These are phyloP conservation scores for Otocyon megalotis DNA, from an alignment of 2,113 vertebrate species.

Conservation along the genomic window DNA sequence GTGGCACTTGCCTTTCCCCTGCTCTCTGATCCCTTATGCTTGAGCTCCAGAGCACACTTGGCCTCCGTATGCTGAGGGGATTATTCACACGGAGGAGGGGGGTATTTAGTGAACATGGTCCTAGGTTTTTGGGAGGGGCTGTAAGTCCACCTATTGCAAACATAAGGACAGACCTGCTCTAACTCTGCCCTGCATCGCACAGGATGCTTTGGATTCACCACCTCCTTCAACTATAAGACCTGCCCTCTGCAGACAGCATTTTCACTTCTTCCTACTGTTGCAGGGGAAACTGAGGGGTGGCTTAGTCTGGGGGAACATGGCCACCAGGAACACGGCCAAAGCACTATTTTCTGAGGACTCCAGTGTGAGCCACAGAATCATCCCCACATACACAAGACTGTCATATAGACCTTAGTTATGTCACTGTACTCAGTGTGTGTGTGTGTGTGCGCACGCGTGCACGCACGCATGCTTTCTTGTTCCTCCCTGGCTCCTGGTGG, in stretches of 20 bases:
- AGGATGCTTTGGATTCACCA: accelerated
- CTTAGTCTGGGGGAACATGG: background rate
- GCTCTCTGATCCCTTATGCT: accelerated
- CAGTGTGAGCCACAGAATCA: accelerated
- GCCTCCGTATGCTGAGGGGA: accelerated
- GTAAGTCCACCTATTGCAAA: accelerated
- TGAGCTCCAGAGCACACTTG: background rate
- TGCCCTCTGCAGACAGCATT: accelerated
- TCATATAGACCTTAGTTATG: accelerated
- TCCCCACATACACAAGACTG: accelerated
- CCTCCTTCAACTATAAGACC: accelerated
- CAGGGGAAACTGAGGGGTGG: background rate
- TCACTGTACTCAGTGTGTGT: background rate
- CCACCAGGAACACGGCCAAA: accelerated
- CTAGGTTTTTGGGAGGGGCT: background rate
- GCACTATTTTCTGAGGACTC: background rate
- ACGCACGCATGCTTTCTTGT: accelerated
- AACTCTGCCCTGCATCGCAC: accelerated
- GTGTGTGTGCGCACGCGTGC: too few relatives aligned
- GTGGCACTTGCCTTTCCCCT: background rate
- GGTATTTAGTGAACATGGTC: accelerated
- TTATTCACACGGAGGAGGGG: too few relatives aligned
- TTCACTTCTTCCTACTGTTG: accelerated
- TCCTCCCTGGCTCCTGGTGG: background rate
- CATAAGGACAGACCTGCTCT: background rate